Evolutionary conservation across 2,888 invertebrate genomes (phyloP), one percentile per base, ranked within the genome.

Genomic region (Augiades crinisus): DNA sequence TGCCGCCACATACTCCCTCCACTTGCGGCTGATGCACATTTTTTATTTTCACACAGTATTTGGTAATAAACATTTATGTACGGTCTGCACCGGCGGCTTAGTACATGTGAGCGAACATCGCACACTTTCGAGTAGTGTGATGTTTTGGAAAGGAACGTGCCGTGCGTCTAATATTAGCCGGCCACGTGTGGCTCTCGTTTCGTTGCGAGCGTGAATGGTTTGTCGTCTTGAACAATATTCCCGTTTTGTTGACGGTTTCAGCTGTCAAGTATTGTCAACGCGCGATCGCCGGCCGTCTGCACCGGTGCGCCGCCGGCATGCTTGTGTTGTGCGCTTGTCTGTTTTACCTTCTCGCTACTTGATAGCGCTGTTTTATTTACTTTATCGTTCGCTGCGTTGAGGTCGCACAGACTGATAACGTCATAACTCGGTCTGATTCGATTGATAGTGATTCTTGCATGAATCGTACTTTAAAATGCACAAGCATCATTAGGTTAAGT

Each of bases 1-100:
- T 60, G 88, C 88, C 51, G 87, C 78, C 63, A 80, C 78, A 75
- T 88, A 89, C 74, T 89, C 88, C 66, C 88, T 85, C 87, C 87
- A 88, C 64, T 85, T 86, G 70, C 70, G 79, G 65, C 72, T 74
- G 78, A 70, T 75, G 72, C 70, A 78, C 88, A 87, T 89, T 69
- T 72, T 68, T 67, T 68, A 57, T 73, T 64, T 73, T 69, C 63
- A 66, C 75, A 70, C 67, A 61, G 67, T 71, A 69, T 75, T 72
- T 75, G 64, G 66, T 65, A 70, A 76, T 72, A 78, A 83, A 80
- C 87, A 88, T 88, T 84, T 84, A 86, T 83, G 64, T 49, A 58
- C 58, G 56, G 62, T 76, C 67, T 70, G 57, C 61, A 63, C 60
- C 59, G 64, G 63, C 53, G 57, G 56, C 58, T 60, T 61, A 63